phyloP scores from a whole-genome alignment of 2,888 invertebrate genomes.

The Apantesis nais region DNA sequence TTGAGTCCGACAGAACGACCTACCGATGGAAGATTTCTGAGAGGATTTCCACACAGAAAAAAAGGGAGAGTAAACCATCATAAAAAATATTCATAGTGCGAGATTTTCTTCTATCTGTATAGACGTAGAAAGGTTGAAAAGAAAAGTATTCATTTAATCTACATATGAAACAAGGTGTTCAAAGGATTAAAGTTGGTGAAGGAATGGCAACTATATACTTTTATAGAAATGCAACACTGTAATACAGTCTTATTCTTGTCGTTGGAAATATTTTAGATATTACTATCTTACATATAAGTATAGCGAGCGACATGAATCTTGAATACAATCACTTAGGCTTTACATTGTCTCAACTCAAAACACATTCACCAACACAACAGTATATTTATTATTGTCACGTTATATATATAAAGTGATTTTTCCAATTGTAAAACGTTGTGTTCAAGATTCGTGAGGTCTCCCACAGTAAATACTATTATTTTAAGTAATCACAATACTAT shows the following conservation, averaged over 20 bases:
- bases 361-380: neutral
- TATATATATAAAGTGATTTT: neutral
- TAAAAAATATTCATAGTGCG: neutral
- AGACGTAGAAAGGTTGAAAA: neutral
- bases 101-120: neutral
- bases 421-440: neutral
- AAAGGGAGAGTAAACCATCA: too few relatives aligned
- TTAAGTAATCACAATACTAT: neutral
- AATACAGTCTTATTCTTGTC: conserved; percentile 47
- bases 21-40: too few relatives aligned
- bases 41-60: too few relatives aligned
- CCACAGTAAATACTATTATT: neutral
- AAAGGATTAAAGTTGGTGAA: conserved; percentile 21
- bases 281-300: conserved; percentile 5
- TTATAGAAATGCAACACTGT: conserved; percentile 43
- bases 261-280: conserved; percentile 23
- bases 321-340: neutral
- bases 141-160: neutral
- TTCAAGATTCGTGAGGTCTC: neutral
- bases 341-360: neutral
- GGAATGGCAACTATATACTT: conserved; percentile 32
- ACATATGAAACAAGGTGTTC: conserved; percentile 18
- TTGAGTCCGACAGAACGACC: too few relatives aligned
- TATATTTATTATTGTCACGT: too few relatives aligned
- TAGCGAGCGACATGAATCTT: neutral